Evolutionary conservation across 2,113 vertebrate genomes (phyloP).

Genomic region (Bungarus multicinctus): DNA sequence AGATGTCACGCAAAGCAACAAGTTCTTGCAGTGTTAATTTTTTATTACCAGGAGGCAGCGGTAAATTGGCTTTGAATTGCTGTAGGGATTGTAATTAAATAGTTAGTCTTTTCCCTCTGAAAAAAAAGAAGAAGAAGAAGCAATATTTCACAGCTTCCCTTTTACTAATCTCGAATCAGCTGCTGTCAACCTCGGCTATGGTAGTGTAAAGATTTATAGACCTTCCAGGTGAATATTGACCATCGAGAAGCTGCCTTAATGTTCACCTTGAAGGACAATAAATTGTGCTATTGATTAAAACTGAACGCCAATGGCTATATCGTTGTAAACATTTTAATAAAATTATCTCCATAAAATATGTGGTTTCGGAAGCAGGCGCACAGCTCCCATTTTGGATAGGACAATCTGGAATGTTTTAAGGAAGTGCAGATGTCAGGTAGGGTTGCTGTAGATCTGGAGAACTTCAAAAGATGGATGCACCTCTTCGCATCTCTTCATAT

Average conservation of each 20-base stretch:
- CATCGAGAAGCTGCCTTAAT: constrained; percentile 72
- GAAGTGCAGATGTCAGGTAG: neutral
- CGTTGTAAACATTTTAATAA: constrained; percentile 78
- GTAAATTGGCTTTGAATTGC: constrained; percentile 70
- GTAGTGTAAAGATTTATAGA: constrained; percentile 80
- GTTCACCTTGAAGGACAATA: constrained; percentile 78
- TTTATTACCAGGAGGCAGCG: constrained; percentile 70
- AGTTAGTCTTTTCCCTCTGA: constrained; percentile 76
- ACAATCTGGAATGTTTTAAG: neutral
- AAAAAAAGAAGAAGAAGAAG: constrained; percentile 60
- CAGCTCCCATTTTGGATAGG: neutral
- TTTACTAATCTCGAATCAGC: constrained; percentile 75
- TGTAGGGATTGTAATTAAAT: constrained; percentile 73
- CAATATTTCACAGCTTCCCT: constrained; percentile 70
- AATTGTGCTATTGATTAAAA: constrained; percentile 74
- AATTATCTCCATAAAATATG: constrained; percentile 74
- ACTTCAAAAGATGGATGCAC: neutral
- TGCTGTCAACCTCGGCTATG: constrained; percentile 70
- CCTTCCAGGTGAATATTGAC: constrained; percentile 74
- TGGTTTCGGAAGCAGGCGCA: constrained; percentile 40
- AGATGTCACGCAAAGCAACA: constrained; percentile 39
- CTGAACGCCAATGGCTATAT: constrained; percentile 73
- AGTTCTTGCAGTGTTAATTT: constrained; percentile 59
- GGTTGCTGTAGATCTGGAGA: neutral
- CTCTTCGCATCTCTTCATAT: neutral